phyloP scores from a whole-genome alignment of 1,140 invertebrate species.

The Caerostris darwini region DNA sequence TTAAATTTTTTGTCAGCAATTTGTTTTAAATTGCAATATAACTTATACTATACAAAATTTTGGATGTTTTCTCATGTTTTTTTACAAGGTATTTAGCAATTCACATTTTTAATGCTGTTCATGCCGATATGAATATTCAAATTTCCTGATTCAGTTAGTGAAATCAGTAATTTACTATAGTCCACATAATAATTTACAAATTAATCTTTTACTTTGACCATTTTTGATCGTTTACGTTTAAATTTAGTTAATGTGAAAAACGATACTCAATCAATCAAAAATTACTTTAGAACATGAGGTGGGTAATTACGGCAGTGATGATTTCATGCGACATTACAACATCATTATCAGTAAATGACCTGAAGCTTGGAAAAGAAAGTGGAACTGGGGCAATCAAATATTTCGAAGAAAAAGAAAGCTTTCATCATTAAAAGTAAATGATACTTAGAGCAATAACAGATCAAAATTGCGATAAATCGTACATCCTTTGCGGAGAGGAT shows the following conservation, averaged over 20 bases:
- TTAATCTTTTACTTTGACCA: background rate
- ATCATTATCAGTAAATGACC: slow-evolving; percentile 50
- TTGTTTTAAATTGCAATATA: too few relatives aligned
- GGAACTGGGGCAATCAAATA: background rate
- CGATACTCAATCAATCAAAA: slow-evolving; percentile 42
- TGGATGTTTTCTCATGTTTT: too few relatives aligned
- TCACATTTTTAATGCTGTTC: background rate
- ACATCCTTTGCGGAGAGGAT: background rate
- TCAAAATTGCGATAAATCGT: slow-evolving; percentile 13
- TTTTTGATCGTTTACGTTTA: slow-evolving; percentile 6
- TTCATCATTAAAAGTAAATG: slow-evolving; percentile 56
- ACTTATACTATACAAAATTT: too few relatives aligned
- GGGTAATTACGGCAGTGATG: slow-evolving; percentile 30
- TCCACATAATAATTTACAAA: background rate
- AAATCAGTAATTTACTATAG: background rate
- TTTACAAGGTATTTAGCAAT: background rate
- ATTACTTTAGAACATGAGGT: slow-evolving; percentile 46
- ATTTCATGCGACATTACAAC: slow-evolving; percentile 47
- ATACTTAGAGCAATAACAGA: slow-evolving; percentile 34
- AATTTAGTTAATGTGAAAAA: slow-evolving; percentile 15
- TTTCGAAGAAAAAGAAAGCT: background rate
- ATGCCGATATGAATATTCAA: background rate
- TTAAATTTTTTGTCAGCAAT: too few relatives aligned
- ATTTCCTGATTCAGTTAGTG: background rate
- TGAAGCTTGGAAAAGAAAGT: slow-evolving; percentile 17